Evolutionary conservation across 2,113 vertebrate genomes (phyloP).

Genomic region (Microcebus lehilahytsara): DNA sequence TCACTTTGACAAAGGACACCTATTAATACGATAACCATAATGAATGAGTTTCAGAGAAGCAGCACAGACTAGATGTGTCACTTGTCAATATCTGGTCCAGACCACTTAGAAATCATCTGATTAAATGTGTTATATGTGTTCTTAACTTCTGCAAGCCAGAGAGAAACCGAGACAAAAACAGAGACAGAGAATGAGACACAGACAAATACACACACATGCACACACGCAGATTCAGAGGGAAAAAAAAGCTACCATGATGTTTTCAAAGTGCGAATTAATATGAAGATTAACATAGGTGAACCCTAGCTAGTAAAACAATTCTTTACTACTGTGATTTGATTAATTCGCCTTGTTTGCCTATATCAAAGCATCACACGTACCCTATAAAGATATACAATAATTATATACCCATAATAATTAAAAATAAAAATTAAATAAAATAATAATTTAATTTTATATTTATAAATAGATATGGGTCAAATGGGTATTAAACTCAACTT

Average conservation of each 20-base stretch:
- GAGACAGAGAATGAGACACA: fast-evolving
- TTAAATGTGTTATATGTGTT: too few relatives aligned
- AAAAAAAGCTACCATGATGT: too few relatives aligned
- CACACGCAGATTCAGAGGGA: not conserved
- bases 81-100: not conserved
- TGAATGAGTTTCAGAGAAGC: not conserved
- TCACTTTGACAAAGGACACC: not conserved
- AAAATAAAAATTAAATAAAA: too few relatives aligned
- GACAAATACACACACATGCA: too few relatives aligned
- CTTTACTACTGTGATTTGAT: too few relatives aligned
- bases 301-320: not conserved
- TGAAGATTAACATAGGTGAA: not conserved
- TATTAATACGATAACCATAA: not conserved
- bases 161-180: not conserved
- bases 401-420: too few relatives aligned
- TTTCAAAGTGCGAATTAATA: not conserved
- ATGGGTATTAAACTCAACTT: not conserved
- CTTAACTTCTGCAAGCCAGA: not conserved
- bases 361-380: too few relatives aligned
- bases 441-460: not conserved
- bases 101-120: not conserved
- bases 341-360: too few relatives aligned
- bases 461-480: not conserved
- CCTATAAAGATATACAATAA: too few relatives aligned
- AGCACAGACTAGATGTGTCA: fast-evolving